Percentiles rank a stretch among this genome's conserved stretches.
phyloP scores from a whole-genome alignment of 2,888 invertebrate species.

The Gordius sp. region DNA sequence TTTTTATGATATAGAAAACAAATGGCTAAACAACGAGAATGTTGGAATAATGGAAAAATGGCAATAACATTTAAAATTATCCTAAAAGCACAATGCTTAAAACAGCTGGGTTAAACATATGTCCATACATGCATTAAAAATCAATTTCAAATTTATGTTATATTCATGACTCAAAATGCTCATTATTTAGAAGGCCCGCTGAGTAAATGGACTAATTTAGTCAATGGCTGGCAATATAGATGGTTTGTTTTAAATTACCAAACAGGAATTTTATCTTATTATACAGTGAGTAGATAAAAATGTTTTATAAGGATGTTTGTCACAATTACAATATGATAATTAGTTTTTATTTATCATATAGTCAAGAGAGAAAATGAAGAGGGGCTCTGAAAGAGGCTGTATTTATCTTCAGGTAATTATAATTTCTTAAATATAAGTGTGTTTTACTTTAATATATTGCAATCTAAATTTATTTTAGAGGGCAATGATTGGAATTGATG shows the following conservation, averaged over 20 bases:
- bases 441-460: no score
- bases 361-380: constrained; percentile 17
- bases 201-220: constrained; percentile 88
- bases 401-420: background rate
- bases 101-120: no score
- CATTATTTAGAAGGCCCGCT: constrained; percentile 60
- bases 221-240: constrained; percentile 95
- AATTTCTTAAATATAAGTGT: no score
- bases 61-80: no score
- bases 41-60: no score
- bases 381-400: constrained; percentile 15
- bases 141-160: no score
- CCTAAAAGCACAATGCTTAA: no score
- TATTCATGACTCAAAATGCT: constrained; percentile 3
- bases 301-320: background rate
- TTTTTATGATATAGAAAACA: no score
- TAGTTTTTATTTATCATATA: constrained; percentile 7
- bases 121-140: no score
- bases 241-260: constrained; percentile 96
- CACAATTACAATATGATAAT: background rate
- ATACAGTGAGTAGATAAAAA: constrained; percentile 48
- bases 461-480: no score
- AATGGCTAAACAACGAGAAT: no score
- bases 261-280: constrained; percentile 77
- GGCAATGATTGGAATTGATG: constrained; percentile 90